A percentile compares a stretch with the other conserved stretches of the same genome.
Conservation (phyloP, 2,797 vertebrate genomes). For the Characodon lateralis region DNA sequence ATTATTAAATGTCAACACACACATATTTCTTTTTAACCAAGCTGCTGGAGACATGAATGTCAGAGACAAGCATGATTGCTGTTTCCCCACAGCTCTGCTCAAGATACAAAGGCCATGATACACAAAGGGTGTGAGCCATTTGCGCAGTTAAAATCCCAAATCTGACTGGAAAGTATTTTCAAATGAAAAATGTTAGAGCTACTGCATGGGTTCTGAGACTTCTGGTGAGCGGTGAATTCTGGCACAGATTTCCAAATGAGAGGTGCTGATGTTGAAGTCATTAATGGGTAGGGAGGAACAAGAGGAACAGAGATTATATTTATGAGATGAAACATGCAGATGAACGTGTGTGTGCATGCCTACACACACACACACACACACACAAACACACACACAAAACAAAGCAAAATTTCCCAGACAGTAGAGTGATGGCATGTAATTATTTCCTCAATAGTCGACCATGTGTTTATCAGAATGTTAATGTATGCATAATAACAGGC, state of each 20-base stretch:
- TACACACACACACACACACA: conserved; percentile 37
- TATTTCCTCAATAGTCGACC: conserved; percentile 91
- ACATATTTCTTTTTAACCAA: conserved; percentile 14
- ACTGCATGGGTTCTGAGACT: conserved; percentile 39
- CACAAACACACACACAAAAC: conserved; percentile 41
- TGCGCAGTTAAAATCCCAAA: conserved; percentile 18
- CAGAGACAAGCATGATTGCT: conserved; percentile 10
- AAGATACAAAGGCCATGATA: conserved; percentile 33
- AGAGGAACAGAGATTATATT: conserved; percentile 67
- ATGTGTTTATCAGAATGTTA: conserved; percentile 99
- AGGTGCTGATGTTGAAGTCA: conserved; percentile 54
- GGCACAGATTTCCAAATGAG: conserved; percentile 54
- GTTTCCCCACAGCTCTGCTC: conserved; percentile 19
- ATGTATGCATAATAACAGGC: conserved; percentile 98
- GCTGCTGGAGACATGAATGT: conserved; percentile 18
- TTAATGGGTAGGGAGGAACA: conserved; percentile 57
- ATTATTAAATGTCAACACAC: conserved; percentile 7
- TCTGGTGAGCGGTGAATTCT: conserved; percentile 23
- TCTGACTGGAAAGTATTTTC: conserved; percentile 31
- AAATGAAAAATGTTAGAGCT: conserved; percentile 10
- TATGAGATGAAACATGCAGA: conserved; percentile 61
- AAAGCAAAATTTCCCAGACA: conserved; percentile 76
- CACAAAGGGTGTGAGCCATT: conserved; percentile 14
- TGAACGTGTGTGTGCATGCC: conserved; percentile 30
- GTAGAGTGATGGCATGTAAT: conserved; percentile 93